Base-by-base conservation (phyloP, 2,888 invertebrate genomes). In the Orthonevra nobilis region DNA sequence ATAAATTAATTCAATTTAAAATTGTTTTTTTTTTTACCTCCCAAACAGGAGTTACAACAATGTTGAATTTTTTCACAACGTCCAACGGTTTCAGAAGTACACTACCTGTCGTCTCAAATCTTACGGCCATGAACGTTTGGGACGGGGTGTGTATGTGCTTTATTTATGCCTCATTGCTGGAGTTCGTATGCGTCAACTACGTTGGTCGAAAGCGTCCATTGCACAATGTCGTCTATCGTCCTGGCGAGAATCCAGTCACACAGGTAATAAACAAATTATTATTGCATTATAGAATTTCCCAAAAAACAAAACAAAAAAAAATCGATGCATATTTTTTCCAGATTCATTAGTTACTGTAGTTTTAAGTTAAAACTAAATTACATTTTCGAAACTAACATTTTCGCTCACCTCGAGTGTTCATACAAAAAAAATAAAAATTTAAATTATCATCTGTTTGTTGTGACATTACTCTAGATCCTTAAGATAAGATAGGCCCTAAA, bases 31-130 rank as follows among this genome's bases (percentile, higher is more conserved):
- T 1, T 15, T 17, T 34, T 12, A 23, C 44, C 14, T 34, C 26
- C 5, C 34, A 20, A 87, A 82, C 90, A 96, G 97, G 97, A 90
- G 97, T 97, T 87, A 97, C 97, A 85, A 97, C 97, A 90, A 97
- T 97, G 97, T 94, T 97, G 93, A 97, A 97, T 91, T 97, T 97
- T 93, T 97, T 97, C 94, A 97, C 97, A 85, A 97, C 97, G 87
- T 96, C 96, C 84, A 96, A 96, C 88, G 95, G 96, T 85, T 96
- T 96, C 90, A 94, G 96, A 86, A 95, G 95, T 85, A 97, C 96
- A 54, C 91, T 97, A 86, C 97, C 97, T 15, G 97, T 97, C 84
- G 97, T 97, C 81, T 97, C 97, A 60, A 97, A 97, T 89, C 90
- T 97, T 85, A 96, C 96, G 61, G 97, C 97, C 40, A 97, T 97